A percentile compares a stretch with the other conserved stretches of the same genome.
Conservation (phyloP, 2,113 vertebrate species). For the Phodopus roborovskii region DNA sequence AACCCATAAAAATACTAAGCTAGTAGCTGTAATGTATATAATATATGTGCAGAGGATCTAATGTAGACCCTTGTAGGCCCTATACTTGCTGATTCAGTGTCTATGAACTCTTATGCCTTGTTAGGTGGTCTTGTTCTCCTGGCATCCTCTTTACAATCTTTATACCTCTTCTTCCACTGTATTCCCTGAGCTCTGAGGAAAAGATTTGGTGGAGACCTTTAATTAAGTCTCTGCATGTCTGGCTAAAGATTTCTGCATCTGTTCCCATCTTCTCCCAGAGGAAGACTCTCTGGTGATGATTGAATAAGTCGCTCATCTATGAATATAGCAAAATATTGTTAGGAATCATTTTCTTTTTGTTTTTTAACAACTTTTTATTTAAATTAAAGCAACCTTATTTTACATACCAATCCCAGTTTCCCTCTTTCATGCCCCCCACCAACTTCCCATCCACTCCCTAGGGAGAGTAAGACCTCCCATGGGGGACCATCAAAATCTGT, state of each 20-base stretch:
- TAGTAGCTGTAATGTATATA: neutral
- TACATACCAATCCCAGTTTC: no score
- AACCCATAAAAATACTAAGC: neutral
- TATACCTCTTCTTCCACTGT: neutral
- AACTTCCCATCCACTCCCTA: no score
- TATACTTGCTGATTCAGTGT: neutral
- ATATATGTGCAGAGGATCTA: neutral
- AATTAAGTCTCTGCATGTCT: neutral
- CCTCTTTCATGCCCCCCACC: no score
- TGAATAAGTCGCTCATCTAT: neutral
- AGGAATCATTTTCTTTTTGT: neutral
- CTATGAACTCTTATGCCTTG: neutral
- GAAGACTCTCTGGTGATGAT: neutral
- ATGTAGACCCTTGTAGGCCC: neutral
- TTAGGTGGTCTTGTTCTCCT: neutral
- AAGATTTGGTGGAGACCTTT: neutral
- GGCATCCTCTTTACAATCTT: neutral
- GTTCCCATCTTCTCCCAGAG: neutral
- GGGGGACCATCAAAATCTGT: no score
- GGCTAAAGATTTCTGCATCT: neutral
- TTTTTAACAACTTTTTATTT: no score
- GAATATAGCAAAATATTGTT: neutral
- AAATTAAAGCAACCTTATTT: no score
- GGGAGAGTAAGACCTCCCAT: no score
- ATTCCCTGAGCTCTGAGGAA: neutral